Percentiles rank a stretch among this genome's conserved stretches.
These are phyloP conservation scores for Anolis sagrei DNA, from an alignment of 2,113 vertebrate genomes.

Conservation along the genomic window DNA sequence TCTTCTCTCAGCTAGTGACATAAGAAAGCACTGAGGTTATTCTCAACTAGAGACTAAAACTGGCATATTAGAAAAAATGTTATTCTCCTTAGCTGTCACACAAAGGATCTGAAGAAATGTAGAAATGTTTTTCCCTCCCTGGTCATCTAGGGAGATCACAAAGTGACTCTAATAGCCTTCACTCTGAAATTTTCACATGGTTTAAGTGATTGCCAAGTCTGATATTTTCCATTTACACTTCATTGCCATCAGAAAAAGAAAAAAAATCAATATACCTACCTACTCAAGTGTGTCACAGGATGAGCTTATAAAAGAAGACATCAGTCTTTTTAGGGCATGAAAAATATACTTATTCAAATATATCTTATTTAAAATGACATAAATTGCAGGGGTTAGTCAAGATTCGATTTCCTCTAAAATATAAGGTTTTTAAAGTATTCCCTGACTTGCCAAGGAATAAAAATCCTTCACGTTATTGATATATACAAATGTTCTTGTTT, in stretches of 20 bases:
- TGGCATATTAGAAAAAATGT: slow-evolving; percentile 85
- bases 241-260: slow-evolving; percentile 86
- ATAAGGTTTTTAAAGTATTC: slow-evolving; percentile 83
- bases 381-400: slow-evolving; percentile 85
- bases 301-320: slow-evolving; percentile 88
- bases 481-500: slow-evolving; percentile 79
- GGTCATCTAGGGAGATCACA: slow-evolving; percentile 86
- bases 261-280: slow-evolving; percentile 90
- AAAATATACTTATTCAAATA: slow-evolving; percentile 89
- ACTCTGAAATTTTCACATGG: slow-evolving; percentile 87
- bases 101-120: slow-evolving; percentile 86
- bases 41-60: slow-evolving; percentile 84
- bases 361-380: slow-evolving; percentile 88
- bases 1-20: slow-evolving; percentile 87
- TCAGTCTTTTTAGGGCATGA: slow-evolving; percentile 86
- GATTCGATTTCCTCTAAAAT: slow-evolving; percentile 87
- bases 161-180: slow-evolving; percentile 87
- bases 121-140: slow-evolving; percentile 82
- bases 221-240: slow-evolving; percentile 90
- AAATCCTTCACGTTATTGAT: slow-evolving; percentile 83
- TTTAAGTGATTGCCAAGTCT: slow-evolving; percentile 87
- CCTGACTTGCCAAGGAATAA: slow-evolving; percentile 79
- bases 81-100: slow-evolving; percentile 87
- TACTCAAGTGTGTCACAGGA: slow-evolving; percentile 87
- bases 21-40: slow-evolving; percentile 85